Evolutionary conservation across 2,113 vertebrate genomes (phyloP).

Genomic region (Solea senegalensis): DNA sequence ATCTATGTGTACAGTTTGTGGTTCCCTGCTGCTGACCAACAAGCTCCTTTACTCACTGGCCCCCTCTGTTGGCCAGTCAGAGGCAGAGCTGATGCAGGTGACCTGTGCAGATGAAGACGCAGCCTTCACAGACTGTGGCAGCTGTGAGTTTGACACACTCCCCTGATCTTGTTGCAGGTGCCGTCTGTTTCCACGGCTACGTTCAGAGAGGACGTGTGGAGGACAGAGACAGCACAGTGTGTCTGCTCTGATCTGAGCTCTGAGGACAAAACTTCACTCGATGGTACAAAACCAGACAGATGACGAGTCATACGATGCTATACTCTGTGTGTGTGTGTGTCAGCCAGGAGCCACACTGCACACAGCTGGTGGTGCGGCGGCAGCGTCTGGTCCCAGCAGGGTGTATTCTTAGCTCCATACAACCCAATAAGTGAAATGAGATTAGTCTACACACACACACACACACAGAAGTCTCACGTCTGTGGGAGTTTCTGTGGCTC

Average conservation of each 20-base stretch:
- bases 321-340: conserved; percentile 14
- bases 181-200: conserved; percentile 21
- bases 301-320: conserved; percentile 12
- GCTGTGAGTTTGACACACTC: not conserved
- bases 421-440: conserved; percentile 69
- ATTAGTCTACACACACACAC: conserved; percentile 56
- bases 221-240: conserved; percentile 28
- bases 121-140: conserved; percentile 2
- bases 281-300: conserved; percentile 12
- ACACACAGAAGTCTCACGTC: conserved; percentile 8
- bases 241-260: not conserved
- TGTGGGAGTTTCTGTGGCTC: not conserved
- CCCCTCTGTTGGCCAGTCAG: conserved; percentile 79
- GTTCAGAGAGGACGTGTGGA: conserved; percentile 20
- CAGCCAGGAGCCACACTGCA: conserved; percentile 37
- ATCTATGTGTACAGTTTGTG: not conserved
- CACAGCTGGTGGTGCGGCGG: conserved; percentile 54
- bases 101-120: not conserved
- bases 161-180: conserved; percentile 20
- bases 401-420: conserved; percentile 67
- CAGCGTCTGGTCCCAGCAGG: conserved; percentile 44
- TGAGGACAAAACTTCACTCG: conserved; percentile 25
- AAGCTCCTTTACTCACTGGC: conserved; percentile 69
- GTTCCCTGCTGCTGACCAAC: conserved; percentile 7
- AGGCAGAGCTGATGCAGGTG: conserved; percentile 32